These are phyloP conservation scores for Hemaris fuciformis DNA, from an alignment of 2,888 invertebrate species.

Conservation along the genomic window DNA sequence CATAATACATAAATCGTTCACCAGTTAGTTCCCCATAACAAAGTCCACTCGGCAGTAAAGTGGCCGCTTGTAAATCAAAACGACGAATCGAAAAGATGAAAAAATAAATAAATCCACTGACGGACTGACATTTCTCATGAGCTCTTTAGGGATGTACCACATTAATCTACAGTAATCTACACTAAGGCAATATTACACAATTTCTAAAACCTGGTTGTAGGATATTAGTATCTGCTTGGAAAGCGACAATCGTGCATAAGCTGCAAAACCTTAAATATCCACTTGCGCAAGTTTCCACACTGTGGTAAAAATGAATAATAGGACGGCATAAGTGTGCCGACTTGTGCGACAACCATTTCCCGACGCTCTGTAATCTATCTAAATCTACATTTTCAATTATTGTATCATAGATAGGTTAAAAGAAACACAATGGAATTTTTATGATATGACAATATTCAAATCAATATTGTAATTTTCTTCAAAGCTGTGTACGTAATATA, in stretches of 20 bases:
- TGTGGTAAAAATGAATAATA: too few species aligned
- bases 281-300: too few species aligned
- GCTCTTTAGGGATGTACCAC: constrained; percentile 50
- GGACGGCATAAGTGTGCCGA: too few species aligned
- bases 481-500: background rate
- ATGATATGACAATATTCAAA: background rate
- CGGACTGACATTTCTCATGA: constrained; percentile 59
- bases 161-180: background rate
- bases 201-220: too few species aligned
- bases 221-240: too few species aligned
- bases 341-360: too few species aligned
- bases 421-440: too few species aligned
- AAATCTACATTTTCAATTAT: too few species aligned
- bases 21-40: constrained; percentile 73
- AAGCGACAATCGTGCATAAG: too few species aligned
- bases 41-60: constrained; percentile 75
- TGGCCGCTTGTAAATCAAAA: constrained; percentile 77
- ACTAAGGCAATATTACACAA: background rate
- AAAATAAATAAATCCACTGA: constrained; percentile 61
- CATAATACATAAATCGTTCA: constrained; percentile 69
- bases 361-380: too few species aligned
- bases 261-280: too few species aligned
- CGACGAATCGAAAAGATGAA: constrained; percentile 69
- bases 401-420: too few species aligned
- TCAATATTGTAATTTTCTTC: background rate